Percentiles rank a stretch among this genome's conserved stretches.
Conservation (phyloP, 2,113 vertebrate species). For the Psammodynastes pulverulentus region DNA sequence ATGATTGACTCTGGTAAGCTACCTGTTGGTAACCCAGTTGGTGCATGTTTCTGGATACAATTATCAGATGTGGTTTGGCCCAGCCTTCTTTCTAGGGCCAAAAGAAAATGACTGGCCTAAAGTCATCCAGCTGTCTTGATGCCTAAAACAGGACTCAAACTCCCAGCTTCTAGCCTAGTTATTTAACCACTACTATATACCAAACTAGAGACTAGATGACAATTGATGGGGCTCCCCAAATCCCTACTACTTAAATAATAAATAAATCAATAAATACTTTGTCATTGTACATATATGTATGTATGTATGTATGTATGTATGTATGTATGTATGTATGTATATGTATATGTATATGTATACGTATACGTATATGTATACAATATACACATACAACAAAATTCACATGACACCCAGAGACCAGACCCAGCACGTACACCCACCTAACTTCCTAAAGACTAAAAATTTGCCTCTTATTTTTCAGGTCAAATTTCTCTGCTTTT, state of each 20-base stretch:
- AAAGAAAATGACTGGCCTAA: neutral
- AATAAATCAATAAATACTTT: too few relatives aligned
- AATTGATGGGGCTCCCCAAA: neutral
- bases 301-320: too few relatives aligned
- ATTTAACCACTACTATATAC: neutral
- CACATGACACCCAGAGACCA: too few relatives aligned
- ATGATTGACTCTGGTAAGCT: neutral
- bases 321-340: too few relatives aligned
- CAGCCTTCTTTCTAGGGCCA: neutral
- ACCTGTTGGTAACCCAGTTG: neutral
- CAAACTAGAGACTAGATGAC: neutral
- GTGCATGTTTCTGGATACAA: neutral
- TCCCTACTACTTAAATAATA: too few relatives aligned
- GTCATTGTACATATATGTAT: too few relatives aligned
- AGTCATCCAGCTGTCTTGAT: neutral
- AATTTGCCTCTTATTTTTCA: neutral
- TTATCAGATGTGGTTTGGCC: neutral
- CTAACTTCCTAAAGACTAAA: neutral
- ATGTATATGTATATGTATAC: too few relatives aligned
- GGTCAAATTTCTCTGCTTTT: neutral
- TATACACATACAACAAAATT: too few relatives aligned
- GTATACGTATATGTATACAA: too few relatives aligned
- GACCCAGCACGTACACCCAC: too few relatives aligned
- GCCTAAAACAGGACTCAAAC: neutral
- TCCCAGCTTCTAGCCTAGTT: neutral